phyloP scores from a whole-genome alignment of 2,113 vertebrate genomes.

The Axis porcinus region DNA sequence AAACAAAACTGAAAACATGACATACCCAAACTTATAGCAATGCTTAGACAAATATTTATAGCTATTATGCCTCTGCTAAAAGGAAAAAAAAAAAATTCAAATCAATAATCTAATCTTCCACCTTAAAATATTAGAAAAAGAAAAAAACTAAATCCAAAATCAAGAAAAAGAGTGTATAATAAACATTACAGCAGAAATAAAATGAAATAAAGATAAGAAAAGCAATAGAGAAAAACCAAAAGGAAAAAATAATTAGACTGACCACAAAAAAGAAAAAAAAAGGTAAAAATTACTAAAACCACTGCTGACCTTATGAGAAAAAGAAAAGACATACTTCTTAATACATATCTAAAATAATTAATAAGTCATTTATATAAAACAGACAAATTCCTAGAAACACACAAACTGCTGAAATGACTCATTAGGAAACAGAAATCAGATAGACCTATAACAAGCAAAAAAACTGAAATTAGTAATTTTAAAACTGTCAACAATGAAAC shows the following conservation, averaged over 20 bases:
- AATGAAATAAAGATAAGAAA: not conserved
- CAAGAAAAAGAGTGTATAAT: not conserved
- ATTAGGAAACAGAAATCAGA: not conserved
- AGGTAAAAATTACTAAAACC: not conserved
- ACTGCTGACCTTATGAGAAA: not conserved
- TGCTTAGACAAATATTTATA: not conserved
- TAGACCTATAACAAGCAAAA: not conserved
- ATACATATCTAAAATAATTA: not conserved
- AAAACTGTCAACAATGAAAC: not conserved
- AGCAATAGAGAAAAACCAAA: not conserved
- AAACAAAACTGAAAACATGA: not conserved
- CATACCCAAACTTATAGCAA: not conserved
- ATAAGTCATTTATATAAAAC: not conserved
- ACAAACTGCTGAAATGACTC: not conserved
- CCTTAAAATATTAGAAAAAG: not conserved
- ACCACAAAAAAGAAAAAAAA: not conserved
- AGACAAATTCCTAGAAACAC: not conserved
- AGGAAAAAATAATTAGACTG: not conserved
- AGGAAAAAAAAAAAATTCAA: not conserved
- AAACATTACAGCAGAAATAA: not conserved
- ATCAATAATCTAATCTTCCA: not conserved
- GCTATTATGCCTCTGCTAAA: not conserved
- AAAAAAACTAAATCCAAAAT: not conserved
- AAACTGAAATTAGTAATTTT: not conserved
- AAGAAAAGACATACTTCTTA: not conserved